Conservation (phyloP, 2,888 invertebrate species). For the Brachypalpus laphriformis region DNA sequence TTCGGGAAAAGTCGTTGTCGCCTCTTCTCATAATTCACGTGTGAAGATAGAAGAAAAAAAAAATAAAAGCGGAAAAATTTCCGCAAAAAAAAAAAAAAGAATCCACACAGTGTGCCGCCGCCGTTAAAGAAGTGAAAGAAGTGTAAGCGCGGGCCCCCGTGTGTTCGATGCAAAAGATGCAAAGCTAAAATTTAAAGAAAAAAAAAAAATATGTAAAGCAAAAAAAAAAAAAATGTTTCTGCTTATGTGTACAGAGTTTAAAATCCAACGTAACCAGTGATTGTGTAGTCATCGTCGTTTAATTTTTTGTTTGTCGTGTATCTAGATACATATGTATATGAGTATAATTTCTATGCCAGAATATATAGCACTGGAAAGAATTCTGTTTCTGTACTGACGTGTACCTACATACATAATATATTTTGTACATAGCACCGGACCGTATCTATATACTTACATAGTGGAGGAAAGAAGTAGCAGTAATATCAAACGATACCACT, state of each 20-base stretch:
- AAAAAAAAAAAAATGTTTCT: slow-evolving; percentile 34
- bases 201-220: slow-evolving; percentile 8
- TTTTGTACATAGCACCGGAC: slow-evolving; percentile 34
- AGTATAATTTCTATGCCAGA: too few relatives aligned
- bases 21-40: slow-evolving; percentile 45
- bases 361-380: slow-evolving; percentile 50
- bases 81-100: slow-evolving; percentile 17
- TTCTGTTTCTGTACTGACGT: slow-evolving; percentile 60
- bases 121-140: slow-evolving; percentile 55
- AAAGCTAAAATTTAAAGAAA: slow-evolving; percentile 69
- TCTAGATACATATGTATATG: slow-evolving; percentile 21
- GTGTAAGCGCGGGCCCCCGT: slow-evolving; percentile 48
- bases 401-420: slow-evolving; percentile 23
- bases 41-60: slow-evolving; percentile 4
- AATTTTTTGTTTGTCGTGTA: background rate
- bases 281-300: slow-evolving; percentile 39
- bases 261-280: slow-evolving; percentile 63
- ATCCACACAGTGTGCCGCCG: slow-evolving; percentile 14
- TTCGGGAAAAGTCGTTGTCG: slow-evolving; percentile 12
- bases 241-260: slow-evolving; percentile 55
- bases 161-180: slow-evolving; percentile 62
- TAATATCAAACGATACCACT: slow-evolving; percentile 54
- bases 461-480: background rate
- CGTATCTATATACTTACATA: background rate
- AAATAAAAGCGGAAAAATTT: slow-evolving; percentile 44